Conservation (phyloP, 2,888 invertebrate species). For the Scaptomyza polygonia region DNA sequence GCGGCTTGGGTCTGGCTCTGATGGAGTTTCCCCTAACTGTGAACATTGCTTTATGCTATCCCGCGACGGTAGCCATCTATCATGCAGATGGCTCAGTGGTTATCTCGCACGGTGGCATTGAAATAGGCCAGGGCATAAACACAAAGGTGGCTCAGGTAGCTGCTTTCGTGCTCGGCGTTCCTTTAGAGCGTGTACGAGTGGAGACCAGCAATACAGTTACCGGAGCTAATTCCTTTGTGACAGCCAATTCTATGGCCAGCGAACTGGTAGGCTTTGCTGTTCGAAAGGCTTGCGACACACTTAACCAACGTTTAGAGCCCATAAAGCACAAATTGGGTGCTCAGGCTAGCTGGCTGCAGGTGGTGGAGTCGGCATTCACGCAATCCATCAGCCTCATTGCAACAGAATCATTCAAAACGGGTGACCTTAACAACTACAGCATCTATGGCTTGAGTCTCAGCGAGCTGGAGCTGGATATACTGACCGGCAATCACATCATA, state of each 20-base stretch:
- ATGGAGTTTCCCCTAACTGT: slow-evolving; percentile 85
- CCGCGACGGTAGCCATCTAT: slow-evolving; percentile 88
- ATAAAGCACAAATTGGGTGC: slow-evolving; percentile 84
- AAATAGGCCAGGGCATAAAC: slow-evolving; percentile 90
- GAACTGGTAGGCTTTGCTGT: slow-evolving; percentile 87
- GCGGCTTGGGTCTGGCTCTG: slow-evolving; percentile 88
- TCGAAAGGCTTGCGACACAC: slow-evolving; percentile 87
- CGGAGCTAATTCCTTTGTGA: slow-evolving; percentile 85
- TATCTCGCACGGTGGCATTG: slow-evolving; percentile 89
- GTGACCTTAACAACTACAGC: slow-evolving; percentile 86
- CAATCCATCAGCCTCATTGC: slow-evolving; percentile 86
- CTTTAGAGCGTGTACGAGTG: slow-evolving; percentile 48
- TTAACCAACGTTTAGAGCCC: slow-evolving; percentile 87
- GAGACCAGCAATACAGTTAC: slow-evolving; percentile 80
- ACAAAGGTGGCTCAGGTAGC: slow-evolving; percentile 91
- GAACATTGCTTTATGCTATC: slow-evolving; percentile 84
- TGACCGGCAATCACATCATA: slow-evolving; percentile 90
- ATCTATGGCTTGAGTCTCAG: slow-evolving; percentile 88
- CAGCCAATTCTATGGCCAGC: slow-evolving; percentile 88
- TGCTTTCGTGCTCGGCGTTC: slow-evolving; percentile 88
- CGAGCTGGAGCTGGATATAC: slow-evolving; percentile 91
- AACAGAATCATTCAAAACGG: slow-evolving; percentile 85
- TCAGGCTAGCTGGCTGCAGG: slow-evolving; percentile 85
- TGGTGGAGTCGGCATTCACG: slow-evolving; percentile 51
- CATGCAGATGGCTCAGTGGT: slow-evolving; percentile 90